Percentiles rank a stretch among this genome's conserved stretches.
phyloP scores from a whole-genome alignment of 2,888 invertebrate species.

The Eremobia ochroleuca region DNA sequence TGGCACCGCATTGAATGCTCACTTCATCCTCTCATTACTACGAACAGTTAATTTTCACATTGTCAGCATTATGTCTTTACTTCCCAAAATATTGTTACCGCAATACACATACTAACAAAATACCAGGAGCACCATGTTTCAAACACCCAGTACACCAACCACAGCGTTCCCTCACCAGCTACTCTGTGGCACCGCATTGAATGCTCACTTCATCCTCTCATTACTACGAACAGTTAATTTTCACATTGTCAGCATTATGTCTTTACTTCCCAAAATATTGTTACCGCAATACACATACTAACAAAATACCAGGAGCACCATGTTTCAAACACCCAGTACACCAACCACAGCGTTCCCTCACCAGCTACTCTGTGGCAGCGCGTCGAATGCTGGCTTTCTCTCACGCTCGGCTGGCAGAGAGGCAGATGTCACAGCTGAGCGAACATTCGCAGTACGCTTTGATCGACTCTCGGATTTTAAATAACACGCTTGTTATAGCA shows the following conservation, averaged over 20 bases:
- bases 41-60: neutral
- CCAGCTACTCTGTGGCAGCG: slow-evolving; percentile 34
- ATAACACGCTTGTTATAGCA: slow-evolving; percentile 52
- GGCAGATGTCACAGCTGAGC: slow-evolving; percentile 49
- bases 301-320: neutral
- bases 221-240: too few species aligned
- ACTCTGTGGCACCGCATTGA: slow-evolving; percentile 34
- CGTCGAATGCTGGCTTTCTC: slow-evolving; percentile 66
- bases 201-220: too few species aligned
- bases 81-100: neutral
- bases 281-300: neutral
- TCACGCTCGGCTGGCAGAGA: slow-evolving; percentile 54
- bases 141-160: slow-evolving; percentile 2
- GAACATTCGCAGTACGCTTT: slow-evolving; percentile 40
- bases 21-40: too few species aligned
- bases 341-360: neutral
- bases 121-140: too few species aligned
- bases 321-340: neutral
- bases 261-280: neutral
- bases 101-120: neutral
- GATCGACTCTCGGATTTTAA: slow-evolving; percentile 59
- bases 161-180: neutral
- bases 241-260: neutral
- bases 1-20: slow-evolving; percentile 30
- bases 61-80: too few species aligned